phyloP scores from a whole-genome alignment of 2,113 vertebrate species.

The Malurus alboscapulatus region DNA sequence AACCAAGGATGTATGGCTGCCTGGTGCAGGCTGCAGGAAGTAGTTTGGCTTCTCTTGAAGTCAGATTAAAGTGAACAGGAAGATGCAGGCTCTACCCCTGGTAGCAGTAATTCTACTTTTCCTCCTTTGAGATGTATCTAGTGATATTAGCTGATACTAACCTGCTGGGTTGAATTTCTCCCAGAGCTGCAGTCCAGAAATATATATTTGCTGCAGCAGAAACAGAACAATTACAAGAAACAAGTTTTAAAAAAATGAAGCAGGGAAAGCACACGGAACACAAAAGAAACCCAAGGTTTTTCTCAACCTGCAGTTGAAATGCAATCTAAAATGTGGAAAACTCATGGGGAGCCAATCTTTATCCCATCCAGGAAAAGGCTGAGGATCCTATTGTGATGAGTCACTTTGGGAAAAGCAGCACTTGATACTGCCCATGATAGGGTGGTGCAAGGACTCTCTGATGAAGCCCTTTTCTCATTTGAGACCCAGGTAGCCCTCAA shows the following conservation, averaged over 20 bases:
- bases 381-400: rapidly evolving
- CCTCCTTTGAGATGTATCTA: not conserved
- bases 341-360: rapidly evolving
- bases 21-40: not conserved
- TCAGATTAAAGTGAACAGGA: not conserved
- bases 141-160: not conserved
- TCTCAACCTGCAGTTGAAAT: not conserved
- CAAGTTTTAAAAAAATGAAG: not conserved
- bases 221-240: not conserved
- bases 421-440: not conserved
- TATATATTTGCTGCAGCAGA: not conserved
- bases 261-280: not conserved
- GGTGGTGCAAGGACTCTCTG: not conserved
- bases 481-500: not conserved
- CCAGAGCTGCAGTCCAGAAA: constrained; percentile 7
- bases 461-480: not conserved
- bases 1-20: rapidly evolving
- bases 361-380: not conserved
- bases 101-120: not conserved
- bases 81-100: not conserved
- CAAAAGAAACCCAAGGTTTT: not conserved
- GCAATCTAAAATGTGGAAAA: not conserved
- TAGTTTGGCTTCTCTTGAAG: not conserved
- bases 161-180: constrained; percentile 34
- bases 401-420: rapidly evolving